Base-by-base conservation (phyloP, 2,797 vertebrate genomes). In the Artibeus lituratus region DNA sequence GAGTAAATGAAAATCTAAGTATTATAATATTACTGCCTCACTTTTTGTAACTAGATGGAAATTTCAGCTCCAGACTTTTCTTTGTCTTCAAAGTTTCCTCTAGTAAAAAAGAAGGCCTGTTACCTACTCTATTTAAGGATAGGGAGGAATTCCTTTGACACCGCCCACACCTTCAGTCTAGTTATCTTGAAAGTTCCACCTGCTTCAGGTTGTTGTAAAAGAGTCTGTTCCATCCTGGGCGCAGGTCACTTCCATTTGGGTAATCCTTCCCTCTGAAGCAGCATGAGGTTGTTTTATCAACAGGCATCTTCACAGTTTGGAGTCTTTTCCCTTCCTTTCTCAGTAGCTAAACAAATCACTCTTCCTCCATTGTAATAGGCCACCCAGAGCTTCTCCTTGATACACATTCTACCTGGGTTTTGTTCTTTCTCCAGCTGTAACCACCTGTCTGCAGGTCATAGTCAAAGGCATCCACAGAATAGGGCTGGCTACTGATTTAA, bases 201-300 rank as follows among this genome's bases (percentile, higher is more conserved):
- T 15, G 99, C 99, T 95, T 99, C 97, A 0, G 99, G 99, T 11
- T 99, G 99, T 32, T 90, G 97, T 53, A 97, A 96, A 62, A 98
- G 96, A 51, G 94, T 98, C 98, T 96, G 99, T 98, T 51, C 99
- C 99, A 2, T 98, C 94, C 72, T 86, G 97, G 55, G 99, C 99
- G 29, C 99, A 99, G 76, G 99, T 99, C 97, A 99, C 99, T 1
- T 99, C 99, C 92, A 99, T 98, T 94, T 99, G 98, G 98, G 98
- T 99, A 99, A 98, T 99, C 99, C 9, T 98, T 98, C 89, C 99
- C 99, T 76, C 99, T 99, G 0, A 99, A 99, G 96, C 99, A 99
- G 97, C 99, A 99, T 0, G 99, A 99, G 35, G 99, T 99, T 78
- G 98, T 99, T 95, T 99, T 99, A 44, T 97, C 98, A 57, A 98